Conservation (phyloP, 1,140 invertebrate genomes). For the Holotrichia oblita region DNA sequence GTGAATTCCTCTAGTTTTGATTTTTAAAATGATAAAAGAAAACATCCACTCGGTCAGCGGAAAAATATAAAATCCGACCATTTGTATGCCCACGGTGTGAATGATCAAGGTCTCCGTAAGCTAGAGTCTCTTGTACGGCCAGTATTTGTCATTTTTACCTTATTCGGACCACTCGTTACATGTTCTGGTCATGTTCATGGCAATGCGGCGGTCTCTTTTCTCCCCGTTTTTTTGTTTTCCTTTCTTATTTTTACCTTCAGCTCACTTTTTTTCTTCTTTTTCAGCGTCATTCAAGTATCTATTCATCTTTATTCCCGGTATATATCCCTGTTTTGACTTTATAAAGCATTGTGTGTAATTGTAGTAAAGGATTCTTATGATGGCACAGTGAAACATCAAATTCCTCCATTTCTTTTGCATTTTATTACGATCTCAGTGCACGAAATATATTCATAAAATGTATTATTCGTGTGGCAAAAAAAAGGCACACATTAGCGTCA, state of each 20-base stretch:
- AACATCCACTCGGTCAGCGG: not conserved
- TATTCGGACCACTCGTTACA: slow-evolving; percentile 12
- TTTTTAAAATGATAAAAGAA: slow-evolving; percentile 14
- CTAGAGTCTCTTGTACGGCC: not conserved
- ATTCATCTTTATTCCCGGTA: no score
- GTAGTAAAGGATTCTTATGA: no score
- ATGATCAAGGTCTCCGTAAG: not conserved
- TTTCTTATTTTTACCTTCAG: not conserved
- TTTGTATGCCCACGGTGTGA: slow-evolving; percentile 6
- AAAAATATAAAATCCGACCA: slow-evolving; percentile 17
- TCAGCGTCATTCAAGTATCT: not conserved
- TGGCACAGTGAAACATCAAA: no score
- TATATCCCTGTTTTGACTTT: no score
- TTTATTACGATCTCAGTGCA: no score
- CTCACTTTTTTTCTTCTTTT: not conserved
- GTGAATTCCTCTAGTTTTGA: slow-evolving; percentile 12
- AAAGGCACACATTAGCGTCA: no score
- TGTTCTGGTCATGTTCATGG: slow-evolving; percentile 11
- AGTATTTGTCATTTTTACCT: slow-evolving; percentile 21
- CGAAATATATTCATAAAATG: no score
- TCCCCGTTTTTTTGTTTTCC: not conserved
- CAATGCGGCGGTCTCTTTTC: not conserved
- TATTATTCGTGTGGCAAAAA: no score
- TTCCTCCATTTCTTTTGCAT: no score
- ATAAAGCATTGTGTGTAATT: no score